phyloP scores from a whole-genome alignment of 2,888 invertebrate species.

The Notocelia uddmanniana region DNA sequence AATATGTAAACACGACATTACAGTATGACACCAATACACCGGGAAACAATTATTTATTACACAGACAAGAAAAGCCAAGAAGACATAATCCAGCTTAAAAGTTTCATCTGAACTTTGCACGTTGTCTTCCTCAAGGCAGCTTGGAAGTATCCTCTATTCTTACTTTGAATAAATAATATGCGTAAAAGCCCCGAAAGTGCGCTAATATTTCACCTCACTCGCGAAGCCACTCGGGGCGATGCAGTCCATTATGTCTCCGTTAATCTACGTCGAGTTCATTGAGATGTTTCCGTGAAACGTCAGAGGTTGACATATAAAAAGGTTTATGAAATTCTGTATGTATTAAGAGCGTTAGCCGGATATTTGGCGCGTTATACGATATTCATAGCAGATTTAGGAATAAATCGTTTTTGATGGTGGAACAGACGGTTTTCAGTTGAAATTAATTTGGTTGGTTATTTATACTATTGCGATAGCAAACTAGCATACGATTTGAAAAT shows the following conservation, averaged over 20 bases:
- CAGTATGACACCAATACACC: too few species aligned
- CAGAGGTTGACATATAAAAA: constrained; percentile 13
- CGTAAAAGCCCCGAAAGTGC: constrained; percentile 75
- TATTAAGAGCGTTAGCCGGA: not conserved
- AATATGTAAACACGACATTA: too few species aligned
- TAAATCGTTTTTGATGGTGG: not conserved
- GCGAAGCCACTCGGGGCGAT: constrained; percentile 36
- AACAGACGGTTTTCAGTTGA: too few species aligned
- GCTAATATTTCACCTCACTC: constrained; percentile 65
- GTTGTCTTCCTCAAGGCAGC: constrained; percentile 53
- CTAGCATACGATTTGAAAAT: too few species aligned
- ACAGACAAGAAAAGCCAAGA: too few species aligned
- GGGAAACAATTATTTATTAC: too few species aligned
- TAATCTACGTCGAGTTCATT: constrained; percentile 16
- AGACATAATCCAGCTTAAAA: not conserved
- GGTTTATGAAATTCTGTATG: not conserved
- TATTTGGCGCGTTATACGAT: not conserved
- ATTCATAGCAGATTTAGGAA: not conserved
- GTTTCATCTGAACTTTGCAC: constrained; percentile 49
- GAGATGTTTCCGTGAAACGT: not conserved
- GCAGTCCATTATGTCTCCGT: constrained; percentile 40
- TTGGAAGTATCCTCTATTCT: constrained; percentile 66
- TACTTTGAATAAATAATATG: constrained; percentile 78
- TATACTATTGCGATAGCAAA: too few species aligned
- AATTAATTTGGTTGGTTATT: too few species aligned